Base-by-base conservation (phyloP, 2,888 invertebrate genomes). In the Apomyelois bistriatella region DNA sequence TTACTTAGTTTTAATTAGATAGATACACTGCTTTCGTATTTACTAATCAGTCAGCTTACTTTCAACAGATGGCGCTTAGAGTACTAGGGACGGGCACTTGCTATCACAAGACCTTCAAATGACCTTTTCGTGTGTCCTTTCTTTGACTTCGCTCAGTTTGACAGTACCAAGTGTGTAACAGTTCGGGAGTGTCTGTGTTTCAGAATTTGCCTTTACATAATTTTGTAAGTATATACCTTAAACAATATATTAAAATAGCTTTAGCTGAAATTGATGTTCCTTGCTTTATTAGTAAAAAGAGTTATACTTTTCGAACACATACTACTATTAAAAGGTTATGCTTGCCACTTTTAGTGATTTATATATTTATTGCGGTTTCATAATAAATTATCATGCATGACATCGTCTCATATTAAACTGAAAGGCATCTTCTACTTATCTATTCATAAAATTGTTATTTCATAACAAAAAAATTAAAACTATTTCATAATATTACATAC, bases 81-180 rank as follows among this genome's bases (percentile, higher is more conserved):
- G 12, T 12, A 4, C 9, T 3, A 1, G 61, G 58, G 55, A 59
- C 38, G 61, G 51, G 53, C 60, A 1, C 13, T 5, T 59, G 67
- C 70, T 79, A 76, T 82, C 79, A 79, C 59, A 66, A 77, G 85
- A 79, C 90, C 90, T 90, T 89, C 90, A 89, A 85, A 85, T 82
- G 89, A 90, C 90, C 90, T 90, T 82, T 86, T 55, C 57, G 68
- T 73, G 72, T 83, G 82, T 81, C 82, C 82, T 79, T 77, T 78
- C 70, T 65, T 62, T 72, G 72, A 73, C 71, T 72, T 68, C 57
- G 35, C 46, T 57, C 68, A 72, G 65, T 77, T 82, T 85, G 83
- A 82, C 83, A 85, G 83, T 81, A 75, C 67, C 68, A 64, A 72
- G 70, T 57, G 63, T 63, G 79, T 76, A 77, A 66, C 75, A 74